A percentile compares a stretch with the other conserved stretches of the same genome.
Evolutionary conservation across 2,797 vertebrate species (phyloP).

Genomic region (Schizothorax lantsangensis): DNA sequence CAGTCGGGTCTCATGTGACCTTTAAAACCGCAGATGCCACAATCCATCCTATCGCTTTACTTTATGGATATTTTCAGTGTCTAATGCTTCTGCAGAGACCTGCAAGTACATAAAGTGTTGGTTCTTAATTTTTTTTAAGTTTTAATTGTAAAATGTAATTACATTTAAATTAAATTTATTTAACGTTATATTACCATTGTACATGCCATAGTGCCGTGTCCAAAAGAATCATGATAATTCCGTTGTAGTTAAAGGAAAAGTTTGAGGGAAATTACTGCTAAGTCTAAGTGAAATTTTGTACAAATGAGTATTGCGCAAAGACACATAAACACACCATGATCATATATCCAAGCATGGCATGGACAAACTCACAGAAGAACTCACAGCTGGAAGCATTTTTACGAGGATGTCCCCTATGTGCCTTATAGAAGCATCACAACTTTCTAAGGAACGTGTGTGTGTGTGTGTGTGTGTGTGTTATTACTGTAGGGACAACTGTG

Average conservation of each 20-base stretch:
- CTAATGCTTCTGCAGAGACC: not conserved
- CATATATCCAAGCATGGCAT: conserved; percentile 12
- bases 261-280: not conserved
- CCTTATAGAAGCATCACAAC: conserved; percentile 39
- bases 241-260: not conserved
- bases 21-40: conserved; percentile 39
- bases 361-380: conserved; percentile 11
- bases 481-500: conserved; percentile 6
- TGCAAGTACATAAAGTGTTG: not conserved
- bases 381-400: conserved; percentile 32
- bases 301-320: not conserved
- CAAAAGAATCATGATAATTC: not conserved
- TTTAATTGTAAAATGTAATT: not conserved
- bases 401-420: conserved; percentile 17
- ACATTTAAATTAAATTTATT: not conserved
- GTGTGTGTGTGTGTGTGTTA: conserved; percentile 23
- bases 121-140: not conserved
- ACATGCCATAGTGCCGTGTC: not conserved
- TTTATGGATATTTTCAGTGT: conserved; percentile 11
- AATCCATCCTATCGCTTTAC: conserved; percentile 13
- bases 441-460: conserved; percentile 7
- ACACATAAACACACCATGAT: conserved; percentile 12
- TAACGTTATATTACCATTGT: not conserved
- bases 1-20: conserved; percentile 35
- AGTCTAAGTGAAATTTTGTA: not conserved